Evolutionary conservation across 2,888 invertebrate genomes (phyloP).

Genomic region (Nysson spinosus): DNA sequence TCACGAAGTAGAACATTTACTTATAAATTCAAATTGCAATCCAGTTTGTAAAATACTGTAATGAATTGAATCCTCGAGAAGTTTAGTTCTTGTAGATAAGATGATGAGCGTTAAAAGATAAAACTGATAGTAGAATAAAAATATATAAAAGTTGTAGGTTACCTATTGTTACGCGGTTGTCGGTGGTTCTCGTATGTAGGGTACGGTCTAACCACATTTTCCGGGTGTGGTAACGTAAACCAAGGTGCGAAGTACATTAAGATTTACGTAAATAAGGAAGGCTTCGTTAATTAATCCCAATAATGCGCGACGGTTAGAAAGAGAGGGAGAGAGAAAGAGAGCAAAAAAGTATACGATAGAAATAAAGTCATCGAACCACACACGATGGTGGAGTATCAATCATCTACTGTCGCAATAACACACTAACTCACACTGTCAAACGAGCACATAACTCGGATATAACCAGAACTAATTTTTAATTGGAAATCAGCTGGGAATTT

Average conservation of each 20-base stretch:
- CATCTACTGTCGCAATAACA: constrained; percentile 22
- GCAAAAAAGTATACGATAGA: neutral
- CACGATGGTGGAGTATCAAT: constrained; percentile 2
- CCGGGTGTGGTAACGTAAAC: constrained; percentile 8
- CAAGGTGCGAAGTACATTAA: constrained; percentile 2
- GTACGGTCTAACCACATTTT: constrained; percentile 4
- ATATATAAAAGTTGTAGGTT: constrained; percentile 32
- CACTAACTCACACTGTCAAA: constrained; percentile 26
- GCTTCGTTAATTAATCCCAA: neutral
- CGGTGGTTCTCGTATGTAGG: constrained; percentile 2
- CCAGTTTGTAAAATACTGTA: no score
- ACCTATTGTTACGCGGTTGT: constrained; percentile 27
- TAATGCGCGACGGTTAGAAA: no score
- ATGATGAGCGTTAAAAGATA: neutral
- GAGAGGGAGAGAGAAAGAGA: neutral
- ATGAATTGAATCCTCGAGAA: no score
- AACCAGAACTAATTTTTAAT: constrained; percentile 39
- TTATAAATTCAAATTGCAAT: no score
- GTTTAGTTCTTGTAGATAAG: no score
- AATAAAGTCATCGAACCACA: neutral
- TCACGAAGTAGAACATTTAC: no score
- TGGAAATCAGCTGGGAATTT: constrained; percentile 31
- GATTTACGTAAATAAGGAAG: neutral
- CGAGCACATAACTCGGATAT: constrained; percentile 43
- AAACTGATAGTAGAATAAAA: constrained; percentile 3